Evolutionary conservation across 2,113 vertebrate genomes (phyloP).

Genomic region (Myiozetetes cayanensis): DNA sequence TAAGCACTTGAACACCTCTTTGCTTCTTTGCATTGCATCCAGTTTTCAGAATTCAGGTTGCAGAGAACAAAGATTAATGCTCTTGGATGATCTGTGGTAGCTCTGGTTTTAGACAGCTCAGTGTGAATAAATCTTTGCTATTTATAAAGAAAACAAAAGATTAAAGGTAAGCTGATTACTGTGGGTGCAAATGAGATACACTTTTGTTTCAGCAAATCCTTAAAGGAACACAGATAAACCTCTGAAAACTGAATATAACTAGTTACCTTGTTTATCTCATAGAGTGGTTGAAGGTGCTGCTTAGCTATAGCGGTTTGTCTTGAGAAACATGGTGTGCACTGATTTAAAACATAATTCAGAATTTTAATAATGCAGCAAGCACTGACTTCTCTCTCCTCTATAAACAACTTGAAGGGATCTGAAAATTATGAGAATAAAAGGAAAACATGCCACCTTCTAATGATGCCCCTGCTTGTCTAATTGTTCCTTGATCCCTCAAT

Average conservation of each 20-base stretch:
- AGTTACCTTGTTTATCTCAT: not conserved
- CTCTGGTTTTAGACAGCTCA: conserved; percentile 15
- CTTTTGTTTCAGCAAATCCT: conserved; percentile 1
- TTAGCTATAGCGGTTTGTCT: not conserved
- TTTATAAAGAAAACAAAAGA: conserved; percentile 48
- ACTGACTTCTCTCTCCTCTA: not conserved
- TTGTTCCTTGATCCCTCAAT: not conserved
- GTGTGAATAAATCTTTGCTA: conserved; percentile 29
- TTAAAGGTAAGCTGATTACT: conserved; percentile 59
- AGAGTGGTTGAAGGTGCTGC: not conserved
- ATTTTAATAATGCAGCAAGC: conserved; percentile 37
- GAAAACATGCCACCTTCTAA: conserved; percentile 8
- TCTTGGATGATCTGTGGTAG: conserved; percentile 7
- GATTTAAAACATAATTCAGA: conserved; percentile 6
- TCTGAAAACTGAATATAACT: not conserved
- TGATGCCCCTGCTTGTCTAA: conserved; percentile 2
- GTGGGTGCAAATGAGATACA: conserved; percentile 23
- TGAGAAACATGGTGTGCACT: not conserved
- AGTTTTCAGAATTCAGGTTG: conserved; percentile 33
- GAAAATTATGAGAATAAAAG: conserved; percentile 53
- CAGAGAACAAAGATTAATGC: conserved; percentile 15
- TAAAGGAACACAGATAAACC: conserved; percentile 16
- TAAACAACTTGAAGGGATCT: not conserved
- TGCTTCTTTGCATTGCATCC: not conserved
- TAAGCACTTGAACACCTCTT: not conserved